These are phyloP conservation scores for Danio albolineatus DNA, from an alignment of 2,797 vertebrate genomes.

Conservation along the genomic window DNA sequence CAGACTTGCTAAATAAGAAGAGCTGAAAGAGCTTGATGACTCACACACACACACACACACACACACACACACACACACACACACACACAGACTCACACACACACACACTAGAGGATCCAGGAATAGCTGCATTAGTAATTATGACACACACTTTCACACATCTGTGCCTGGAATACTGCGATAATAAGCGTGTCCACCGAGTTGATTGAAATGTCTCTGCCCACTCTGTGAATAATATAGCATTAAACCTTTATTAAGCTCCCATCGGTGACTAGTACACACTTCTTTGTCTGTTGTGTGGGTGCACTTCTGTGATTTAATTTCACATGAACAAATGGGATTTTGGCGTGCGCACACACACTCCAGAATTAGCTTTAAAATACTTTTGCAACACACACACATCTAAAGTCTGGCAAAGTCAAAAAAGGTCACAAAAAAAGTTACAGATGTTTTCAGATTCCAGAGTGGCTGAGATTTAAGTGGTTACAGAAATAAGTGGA, in stretches of 20 bases:
- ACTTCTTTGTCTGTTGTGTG: not conserved
- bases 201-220: slow-evolving; percentile 35
- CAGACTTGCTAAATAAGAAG: slow-evolving; percentile 39
- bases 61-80: not conserved
- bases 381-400: not conserved
- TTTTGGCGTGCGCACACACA: not conserved
- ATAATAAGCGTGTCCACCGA: slow-evolving; percentile 41
- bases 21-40: slow-evolving; percentile 36
- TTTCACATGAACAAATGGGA: not conserved
- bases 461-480: not conserved
- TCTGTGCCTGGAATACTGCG: slow-evolving; percentile 25
- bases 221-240: slow-evolving; percentile 44
- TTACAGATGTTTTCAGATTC: slow-evolving; percentile 7
- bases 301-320: not conserved
- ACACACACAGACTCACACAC: not conserved
- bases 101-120: slow-evolving; percentile 19
- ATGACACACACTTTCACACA: not conserved
- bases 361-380: not conserved
- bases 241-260: slow-evolving; percentile 41
- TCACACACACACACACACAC: slow-evolving; percentile 20
- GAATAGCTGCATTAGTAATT: slow-evolving; percentile 34
- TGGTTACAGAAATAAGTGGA: not conserved
- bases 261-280: slow-evolving; percentile 16
- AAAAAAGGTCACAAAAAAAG: slow-evolving; percentile 7
- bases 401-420: not conserved